These are phyloP conservation scores for Rhea pennata DNA, from an alignment of 2,113 vertebrate genomes.

Conservation along the genomic window DNA sequence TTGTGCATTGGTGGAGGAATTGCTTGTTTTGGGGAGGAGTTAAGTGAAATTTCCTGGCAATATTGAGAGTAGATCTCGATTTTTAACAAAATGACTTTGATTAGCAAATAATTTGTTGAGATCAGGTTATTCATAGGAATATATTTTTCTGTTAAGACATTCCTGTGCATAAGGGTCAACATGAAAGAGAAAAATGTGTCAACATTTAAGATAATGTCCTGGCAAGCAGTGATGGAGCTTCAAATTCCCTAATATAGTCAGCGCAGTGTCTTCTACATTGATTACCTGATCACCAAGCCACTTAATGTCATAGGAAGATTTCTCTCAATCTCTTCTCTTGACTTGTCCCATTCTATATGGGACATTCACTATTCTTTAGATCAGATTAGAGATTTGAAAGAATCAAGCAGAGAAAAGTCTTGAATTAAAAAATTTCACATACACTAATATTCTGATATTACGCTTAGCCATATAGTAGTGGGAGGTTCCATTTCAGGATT, in stretches of 20 bases:
- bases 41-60: not conserved
- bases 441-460: not conserved
- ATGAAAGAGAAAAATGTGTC: not conserved
- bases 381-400: slow-evolving; percentile 28
- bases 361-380: not conserved
- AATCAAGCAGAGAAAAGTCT: not conserved
- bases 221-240: not conserved
- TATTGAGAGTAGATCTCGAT: not conserved
- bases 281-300: slow-evolving; percentile 23
- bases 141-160: not conserved
- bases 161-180: not conserved
- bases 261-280: not conserved
- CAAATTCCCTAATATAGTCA: not conserved
- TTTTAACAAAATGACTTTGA: not conserved
- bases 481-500: not conserved
- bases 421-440: not conserved
- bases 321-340: not conserved
- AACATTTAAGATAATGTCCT: not conserved
- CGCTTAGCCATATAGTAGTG: not conserved
- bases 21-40: not conserved
- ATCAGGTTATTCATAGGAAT: not conserved
- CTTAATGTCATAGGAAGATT: not conserved
- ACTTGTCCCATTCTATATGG: not conserved
- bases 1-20: not conserved
- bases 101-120: not conserved